Percentiles rank a stretch among this genome's conserved stretches.
phyloP scores from a whole-genome alignment of 2,888 invertebrate species.

The Thymelicus sylvestris region DNA sequence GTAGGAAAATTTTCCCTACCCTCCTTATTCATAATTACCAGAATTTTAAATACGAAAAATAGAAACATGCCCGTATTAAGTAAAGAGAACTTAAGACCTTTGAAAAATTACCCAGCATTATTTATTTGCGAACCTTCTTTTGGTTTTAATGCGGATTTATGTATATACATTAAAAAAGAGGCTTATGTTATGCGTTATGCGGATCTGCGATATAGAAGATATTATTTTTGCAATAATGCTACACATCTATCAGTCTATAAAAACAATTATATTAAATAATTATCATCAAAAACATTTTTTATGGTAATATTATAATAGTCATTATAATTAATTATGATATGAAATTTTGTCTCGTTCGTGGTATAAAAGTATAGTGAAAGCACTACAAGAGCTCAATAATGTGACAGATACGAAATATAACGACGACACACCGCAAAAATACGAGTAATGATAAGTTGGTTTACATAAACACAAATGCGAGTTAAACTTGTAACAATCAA shows the following conservation, averaged over 20 bases:
- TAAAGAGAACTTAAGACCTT: conserved; percentile 74
- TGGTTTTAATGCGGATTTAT: conserved; percentile 81
- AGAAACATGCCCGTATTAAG: conserved; percentile 71
- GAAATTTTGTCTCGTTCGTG: no score
- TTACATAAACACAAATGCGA: neutral
- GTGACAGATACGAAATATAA: no score
- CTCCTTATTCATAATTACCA: conserved; percentile 75
- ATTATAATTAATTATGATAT: neutral
- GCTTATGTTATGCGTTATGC: conserved; percentile 60
- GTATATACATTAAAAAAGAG: conserved; percentile 75
- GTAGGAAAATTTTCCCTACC: conserved; percentile 53
- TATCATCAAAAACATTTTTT: no score
- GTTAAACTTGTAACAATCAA: neutral
- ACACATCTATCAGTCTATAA: neutral
- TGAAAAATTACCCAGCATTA: conserved; percentile 78
- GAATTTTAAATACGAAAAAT: conserved; percentile 71
- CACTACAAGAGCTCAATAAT: no score
- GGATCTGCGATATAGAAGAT: conserved; percentile 54
- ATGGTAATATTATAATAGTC: neutral
- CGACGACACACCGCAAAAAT: no score
- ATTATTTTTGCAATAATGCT: conserved; percentile 40
- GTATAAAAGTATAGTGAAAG: no score
- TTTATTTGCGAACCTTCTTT: conserved; percentile 74
- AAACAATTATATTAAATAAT: neutral
- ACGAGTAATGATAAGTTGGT: no score